Evolutionary conservation across 2,797 vertebrate genomes (phyloP).

Genomic region (Bradypodion ventrale): DNA sequence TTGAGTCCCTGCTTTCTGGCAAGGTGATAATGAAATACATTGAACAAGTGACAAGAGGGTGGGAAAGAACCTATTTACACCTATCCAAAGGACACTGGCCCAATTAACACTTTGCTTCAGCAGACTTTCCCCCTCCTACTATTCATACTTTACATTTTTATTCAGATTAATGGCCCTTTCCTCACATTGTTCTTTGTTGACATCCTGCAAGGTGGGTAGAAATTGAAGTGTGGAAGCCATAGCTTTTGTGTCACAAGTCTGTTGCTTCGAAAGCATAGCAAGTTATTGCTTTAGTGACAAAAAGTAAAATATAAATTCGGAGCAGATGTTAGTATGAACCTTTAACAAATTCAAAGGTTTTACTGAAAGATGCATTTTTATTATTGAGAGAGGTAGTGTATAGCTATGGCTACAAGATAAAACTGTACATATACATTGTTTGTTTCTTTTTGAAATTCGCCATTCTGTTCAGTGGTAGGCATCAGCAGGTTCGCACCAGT

Average conservation of each 20-base stretch:
- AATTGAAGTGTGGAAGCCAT: background rate
- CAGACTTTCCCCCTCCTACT: slow-evolving; percentile 12
- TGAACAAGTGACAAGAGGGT: slow-evolving; percentile 48
- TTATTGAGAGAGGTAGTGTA: background rate
- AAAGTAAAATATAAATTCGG: background rate
- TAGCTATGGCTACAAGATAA: background rate
- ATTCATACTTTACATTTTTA: background rate
- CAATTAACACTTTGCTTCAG: slow-evolving; percentile 60
- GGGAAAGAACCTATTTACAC: slow-evolving; percentile 53
- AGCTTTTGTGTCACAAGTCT: background rate
- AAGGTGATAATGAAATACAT: slow-evolving; percentile 66
- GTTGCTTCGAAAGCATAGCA: background rate
- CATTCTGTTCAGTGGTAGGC: too few relatives aligned
- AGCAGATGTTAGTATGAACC: background rate
- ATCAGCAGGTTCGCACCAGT: too few relatives aligned
- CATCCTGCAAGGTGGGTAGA: background rate
- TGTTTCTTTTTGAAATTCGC: background rate
- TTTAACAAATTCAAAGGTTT: background rate
- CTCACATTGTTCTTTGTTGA: background rate
- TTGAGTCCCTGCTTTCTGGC: slow-evolving; percentile 56
- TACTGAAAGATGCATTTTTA: background rate
- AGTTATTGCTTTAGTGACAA: background rate
- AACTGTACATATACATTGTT: too few relatives aligned
- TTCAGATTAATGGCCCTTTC: background rate
- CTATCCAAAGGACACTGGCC: slow-evolving; percentile 57